Base-by-base conservation (phyloP, 2,888 invertebrate genomes). In the Callimorpha dominula region DNA sequence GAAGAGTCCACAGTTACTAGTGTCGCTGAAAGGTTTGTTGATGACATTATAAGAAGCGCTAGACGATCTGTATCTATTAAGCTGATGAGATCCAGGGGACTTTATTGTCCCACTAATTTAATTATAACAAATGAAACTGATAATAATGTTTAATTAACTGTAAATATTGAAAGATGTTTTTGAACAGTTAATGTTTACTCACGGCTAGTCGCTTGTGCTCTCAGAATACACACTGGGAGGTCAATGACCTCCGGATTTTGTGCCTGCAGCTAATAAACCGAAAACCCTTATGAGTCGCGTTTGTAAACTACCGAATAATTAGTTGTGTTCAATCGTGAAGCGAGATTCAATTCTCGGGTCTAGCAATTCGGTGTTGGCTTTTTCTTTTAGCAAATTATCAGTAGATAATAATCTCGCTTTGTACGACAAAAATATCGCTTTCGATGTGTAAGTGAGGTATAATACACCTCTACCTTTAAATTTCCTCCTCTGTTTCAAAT, bases 1-100 rank as follows among this genome's bases (percentile, higher is more conserved):
- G 92, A 90, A 0, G 92, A 91, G 0, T 85, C 86, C 1, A 7
- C 68, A 0, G 57, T 79, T 0, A 49, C 76, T 1, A 17, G 74
- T 0, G 12, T 76, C 7, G 40, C 71, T 15, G 87, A 89, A 17
- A 88, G 87, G 92, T 90, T 76, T 76, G 78, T 78, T 9, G 5
- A 8, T 1, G 68, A 74, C 6, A 0, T 75, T 4, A 17, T 76
- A 4, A 66, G 50, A 5, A 43, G 15, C 17, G 69, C 60, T 1
- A 31, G 43, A 5, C 63, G 76, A 1, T 11, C 40, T 0, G 73
- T 74, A 9, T 65, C 54, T 42, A 77, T 76, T 1, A 49, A 70
- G 14, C 46, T 50, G 1, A 80, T 84, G 68, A 68, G 60, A 17
- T 63, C 57, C 4, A 46, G 71, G 1, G 82, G 84, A 0, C 67